These are phyloP conservation scores for Urophycis tenuis DNA, from an alignment of 2,797 vertebrate genomes.

Conservation along the genomic window DNA sequence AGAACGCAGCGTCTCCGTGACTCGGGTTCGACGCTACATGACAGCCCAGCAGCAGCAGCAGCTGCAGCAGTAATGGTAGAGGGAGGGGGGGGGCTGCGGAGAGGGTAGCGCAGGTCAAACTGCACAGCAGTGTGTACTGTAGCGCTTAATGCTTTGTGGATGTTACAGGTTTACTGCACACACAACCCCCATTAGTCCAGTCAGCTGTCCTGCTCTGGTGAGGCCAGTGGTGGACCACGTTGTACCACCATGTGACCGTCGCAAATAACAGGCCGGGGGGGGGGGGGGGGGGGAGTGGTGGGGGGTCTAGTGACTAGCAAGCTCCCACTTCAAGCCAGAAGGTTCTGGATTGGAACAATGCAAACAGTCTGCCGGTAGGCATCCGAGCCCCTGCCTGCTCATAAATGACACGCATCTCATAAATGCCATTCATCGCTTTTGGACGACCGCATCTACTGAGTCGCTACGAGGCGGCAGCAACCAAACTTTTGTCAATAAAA, in stretches of 20 bases:
- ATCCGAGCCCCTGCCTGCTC: background rate
- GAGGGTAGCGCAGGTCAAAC: background rate
- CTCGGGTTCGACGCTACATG: background rate
- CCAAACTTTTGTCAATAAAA: background rate
- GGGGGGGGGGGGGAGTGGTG: too few species aligned
- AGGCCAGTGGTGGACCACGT: background rate
- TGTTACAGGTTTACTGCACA: background rate
- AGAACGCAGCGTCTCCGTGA: background rate
- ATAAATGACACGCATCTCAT: background rate
- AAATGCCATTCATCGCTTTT: too few species aligned
- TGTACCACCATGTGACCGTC: background rate
- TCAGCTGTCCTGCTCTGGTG: background rate
- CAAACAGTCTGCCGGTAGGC: background rate
- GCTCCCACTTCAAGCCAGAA: background rate
- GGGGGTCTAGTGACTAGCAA: background rate
- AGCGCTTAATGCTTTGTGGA: constrained; percentile 2
- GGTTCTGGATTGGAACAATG: background rate
- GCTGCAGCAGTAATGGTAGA: too few species aligned
- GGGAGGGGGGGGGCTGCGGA: too few species aligned
- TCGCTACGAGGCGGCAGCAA: too few species aligned
- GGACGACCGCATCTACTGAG: background rate
- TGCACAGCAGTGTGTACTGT: background rate
- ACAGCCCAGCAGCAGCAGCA: background rate
- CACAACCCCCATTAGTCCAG: background rate
- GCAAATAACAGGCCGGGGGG: background rate